A percentile compares a stretch with the other conserved stretches of the same genome.
Evolutionary conservation across 2,113 vertebrate species (phyloP).

Genomic region (Mus spicilegus): DNA sequence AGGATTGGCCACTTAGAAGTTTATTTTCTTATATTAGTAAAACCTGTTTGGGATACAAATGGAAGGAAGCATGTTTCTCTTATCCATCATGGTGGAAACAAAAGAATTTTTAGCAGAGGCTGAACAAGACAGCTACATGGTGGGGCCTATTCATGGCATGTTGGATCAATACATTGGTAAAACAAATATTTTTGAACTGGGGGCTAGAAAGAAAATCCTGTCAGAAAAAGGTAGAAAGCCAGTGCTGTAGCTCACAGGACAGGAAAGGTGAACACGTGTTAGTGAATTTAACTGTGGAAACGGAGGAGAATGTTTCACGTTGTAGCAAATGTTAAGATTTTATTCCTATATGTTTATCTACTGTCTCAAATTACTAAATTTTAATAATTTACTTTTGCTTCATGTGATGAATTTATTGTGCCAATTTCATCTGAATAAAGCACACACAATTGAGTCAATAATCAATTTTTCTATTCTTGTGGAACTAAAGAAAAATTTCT

Average conservation of each 20-base stretch:
- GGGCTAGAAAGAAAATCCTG: constrained; percentile 32
- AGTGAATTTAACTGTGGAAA: neutral
- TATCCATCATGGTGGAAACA: neutral
- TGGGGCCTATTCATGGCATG: neutral
- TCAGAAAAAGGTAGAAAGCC: constrained; percentile 26
- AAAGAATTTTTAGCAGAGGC: constrained; percentile 23
- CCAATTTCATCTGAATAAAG: neutral
- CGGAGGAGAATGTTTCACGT: neutral
- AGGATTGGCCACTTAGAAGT: neutral
- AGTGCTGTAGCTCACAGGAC: neutral
- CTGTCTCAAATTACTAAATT: neutral
- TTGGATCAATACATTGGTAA: constrained; percentile 13
- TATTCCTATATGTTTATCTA: neutral
- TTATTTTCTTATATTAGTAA: neutral
- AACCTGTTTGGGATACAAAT: neutral
- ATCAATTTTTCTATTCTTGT: constrained; percentile 12
- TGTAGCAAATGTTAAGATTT: neutral
- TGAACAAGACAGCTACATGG: neutral
- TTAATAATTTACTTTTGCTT: neutral
- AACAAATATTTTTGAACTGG: neutral
- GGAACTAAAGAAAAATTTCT: neutral
- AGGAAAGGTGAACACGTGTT: neutral
- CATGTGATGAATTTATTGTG: neutral
- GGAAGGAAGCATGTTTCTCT: constrained; percentile 24
- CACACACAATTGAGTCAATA: neutral